phyloP scores from a whole-genome alignment of 2,113 vertebrate genomes.

The Oryctolagus cuniculus region DNA sequence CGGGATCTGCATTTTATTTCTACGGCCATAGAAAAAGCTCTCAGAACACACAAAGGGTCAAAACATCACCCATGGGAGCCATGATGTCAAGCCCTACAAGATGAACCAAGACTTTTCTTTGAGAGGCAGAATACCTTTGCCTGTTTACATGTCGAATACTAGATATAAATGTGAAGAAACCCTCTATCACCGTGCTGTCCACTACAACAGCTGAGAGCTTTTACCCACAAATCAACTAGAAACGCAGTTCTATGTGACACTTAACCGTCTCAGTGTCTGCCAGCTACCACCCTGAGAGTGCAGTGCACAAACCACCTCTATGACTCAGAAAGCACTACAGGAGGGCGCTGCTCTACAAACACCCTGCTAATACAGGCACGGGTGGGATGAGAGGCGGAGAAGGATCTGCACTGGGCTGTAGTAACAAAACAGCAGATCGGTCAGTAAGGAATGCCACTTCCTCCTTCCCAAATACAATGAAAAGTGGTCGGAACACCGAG shows the following conservation, averaged over 20 bases:
- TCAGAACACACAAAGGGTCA: not conserved
- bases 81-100: not conserved
- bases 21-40: not conserved
- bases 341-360: not conserved
- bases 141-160: not conserved
- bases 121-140: slow-evolving; percentile 1
- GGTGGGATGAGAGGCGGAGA: not conserved
- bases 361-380: not conserved
- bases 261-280: not conserved
- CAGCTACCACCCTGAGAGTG: not conserved
- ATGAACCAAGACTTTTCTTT: slow-evolving; percentile 41
- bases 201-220: not conserved
- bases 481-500: not conserved
- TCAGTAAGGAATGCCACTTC: not conserved
- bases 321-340: not conserved
- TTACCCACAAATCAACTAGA: not conserved
- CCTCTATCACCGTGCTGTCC: not conserved
- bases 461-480: not conserved
- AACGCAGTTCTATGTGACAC: not conserved
- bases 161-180: not conserved
- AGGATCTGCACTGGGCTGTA: not conserved
- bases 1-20: not conserved
- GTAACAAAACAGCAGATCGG: too few species aligned
- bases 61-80: not conserved
- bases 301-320: not conserved